phyloP scores from a whole-genome alignment of 2,888 invertebrate species.

The Drosophila antonietae region DNA sequence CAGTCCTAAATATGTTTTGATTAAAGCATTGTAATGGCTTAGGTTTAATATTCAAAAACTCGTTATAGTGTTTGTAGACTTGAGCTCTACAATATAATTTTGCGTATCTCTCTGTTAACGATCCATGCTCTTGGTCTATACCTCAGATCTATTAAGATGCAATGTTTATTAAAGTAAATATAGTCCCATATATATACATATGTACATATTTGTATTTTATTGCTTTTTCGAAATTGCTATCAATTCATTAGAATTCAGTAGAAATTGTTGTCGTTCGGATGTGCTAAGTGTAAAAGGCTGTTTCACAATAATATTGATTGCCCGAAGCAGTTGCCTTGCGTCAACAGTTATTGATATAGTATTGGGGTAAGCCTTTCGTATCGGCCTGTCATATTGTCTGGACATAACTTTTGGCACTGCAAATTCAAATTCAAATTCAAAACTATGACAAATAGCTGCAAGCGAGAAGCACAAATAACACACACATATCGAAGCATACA shows the following conservation, averaged over 20 bases:
- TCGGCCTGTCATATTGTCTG: conserved; percentile 34
- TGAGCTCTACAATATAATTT: too few species aligned
- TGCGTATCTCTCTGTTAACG: too few species aligned
- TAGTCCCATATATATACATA: too few species aligned
- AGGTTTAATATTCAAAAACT: too few species aligned
- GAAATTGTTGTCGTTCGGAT: not conserved
- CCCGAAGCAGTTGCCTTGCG: conserved; percentile 6
- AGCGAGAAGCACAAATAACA: conserved; percentile 23
- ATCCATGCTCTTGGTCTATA: not conserved
- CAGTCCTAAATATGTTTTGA: too few species aligned
- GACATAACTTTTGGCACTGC: conserved; percentile 44
- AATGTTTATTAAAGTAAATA: not conserved
- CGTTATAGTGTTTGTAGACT: too few species aligned
- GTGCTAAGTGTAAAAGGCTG: not conserved
- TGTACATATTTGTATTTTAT: too few species aligned
- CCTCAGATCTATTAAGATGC: not conserved
- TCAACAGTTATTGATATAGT: conserved; percentile 32
- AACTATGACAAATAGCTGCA: conserved; percentile 56
- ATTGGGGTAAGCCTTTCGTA: conserved; percentile 23
- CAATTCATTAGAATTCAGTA: not conserved
- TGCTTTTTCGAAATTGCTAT: not conserved
- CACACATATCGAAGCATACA: conserved; percentile 12
- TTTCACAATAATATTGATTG: not conserved
- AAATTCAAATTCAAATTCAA: conserved; percentile 41
- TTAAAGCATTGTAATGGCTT: too few species aligned